phyloP scores from a whole-genome alignment of 2,113 vertebrate species.

The Petaurus breviceps region DNA sequence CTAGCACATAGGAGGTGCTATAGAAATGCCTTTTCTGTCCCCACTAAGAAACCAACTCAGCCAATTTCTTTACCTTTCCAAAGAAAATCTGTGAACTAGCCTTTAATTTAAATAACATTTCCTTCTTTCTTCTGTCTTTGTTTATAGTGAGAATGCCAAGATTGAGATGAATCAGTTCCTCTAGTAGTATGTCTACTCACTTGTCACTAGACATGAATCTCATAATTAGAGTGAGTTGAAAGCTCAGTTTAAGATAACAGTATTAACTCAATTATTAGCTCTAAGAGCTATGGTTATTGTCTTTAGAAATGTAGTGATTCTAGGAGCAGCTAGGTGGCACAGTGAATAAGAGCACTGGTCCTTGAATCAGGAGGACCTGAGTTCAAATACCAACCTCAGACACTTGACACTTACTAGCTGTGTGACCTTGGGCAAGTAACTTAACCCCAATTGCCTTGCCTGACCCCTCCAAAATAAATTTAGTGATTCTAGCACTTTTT shows the following conservation, averaged over 20 bases:
- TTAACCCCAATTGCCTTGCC: too few species aligned
- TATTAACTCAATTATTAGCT: too few species aligned
- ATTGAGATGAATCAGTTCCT: background rate
- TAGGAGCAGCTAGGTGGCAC: too few species aligned
- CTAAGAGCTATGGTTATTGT: background rate
- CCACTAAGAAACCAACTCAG: background rate
- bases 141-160: background rate
- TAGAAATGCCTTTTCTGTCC: background rate
- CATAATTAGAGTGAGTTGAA: background rate
- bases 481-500: background rate
- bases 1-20: background rate
- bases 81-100: background rate
- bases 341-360: too few species aligned
- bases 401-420: too few species aligned
- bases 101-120: background rate
- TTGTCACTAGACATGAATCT: background rate
- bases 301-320: background rate
- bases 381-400: too few species aligned
- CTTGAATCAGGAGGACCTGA: too few species aligned
- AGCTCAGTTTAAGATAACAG: background rate
- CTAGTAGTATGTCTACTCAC: background rate
- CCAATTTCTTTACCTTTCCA: background rate
- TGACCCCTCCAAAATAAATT: too few species aligned
- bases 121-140: background rate
- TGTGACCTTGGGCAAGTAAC: too few species aligned